Conservation (phyloP, 2,113 vertebrate genomes). For the Heliornis fulica region DNA sequence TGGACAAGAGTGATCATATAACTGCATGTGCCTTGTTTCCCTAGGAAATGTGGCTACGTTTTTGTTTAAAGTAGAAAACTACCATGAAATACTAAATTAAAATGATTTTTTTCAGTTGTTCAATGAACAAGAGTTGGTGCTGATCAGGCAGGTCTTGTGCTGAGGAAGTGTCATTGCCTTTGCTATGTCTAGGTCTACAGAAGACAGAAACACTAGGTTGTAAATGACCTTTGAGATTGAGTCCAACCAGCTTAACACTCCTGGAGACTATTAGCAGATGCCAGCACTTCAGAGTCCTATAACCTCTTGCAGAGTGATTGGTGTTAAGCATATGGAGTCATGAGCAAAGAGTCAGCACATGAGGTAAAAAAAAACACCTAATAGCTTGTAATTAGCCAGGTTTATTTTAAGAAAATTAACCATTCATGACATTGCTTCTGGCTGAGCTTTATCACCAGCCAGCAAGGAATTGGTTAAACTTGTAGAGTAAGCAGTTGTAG, state of each 20-base stretch:
- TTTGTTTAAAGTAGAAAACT: not conserved
- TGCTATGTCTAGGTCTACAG: not conserved
- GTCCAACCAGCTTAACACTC: too few species aligned
- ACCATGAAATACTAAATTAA: not conserved
- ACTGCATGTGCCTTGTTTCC: not conserved
- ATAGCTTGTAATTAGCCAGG: not conserved
- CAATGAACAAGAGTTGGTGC: not conserved
- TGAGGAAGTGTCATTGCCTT: not conserved
- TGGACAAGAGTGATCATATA: too few species aligned
- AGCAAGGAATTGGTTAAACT: not conserved
- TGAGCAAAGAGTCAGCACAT: not conserved
- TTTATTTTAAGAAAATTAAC: not conserved
- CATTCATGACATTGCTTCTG: not conserved
- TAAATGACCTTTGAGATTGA: too few species aligned
- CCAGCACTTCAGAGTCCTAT: not conserved
- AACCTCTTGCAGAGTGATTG: not conserved
- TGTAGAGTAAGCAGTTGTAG: not conserved
- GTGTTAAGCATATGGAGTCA: not conserved
- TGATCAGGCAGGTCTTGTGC: not conserved
- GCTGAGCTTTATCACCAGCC: not conserved
- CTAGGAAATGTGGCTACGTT: not conserved
- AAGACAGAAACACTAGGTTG: too few species aligned
- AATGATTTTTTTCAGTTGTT: not conserved
- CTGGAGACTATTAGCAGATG: not conserved
- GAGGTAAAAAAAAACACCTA: not conserved